Evolutionary conservation across 2,797 vertebrate genomes (phyloP).

Genomic region (Crax fasciolata): DNA sequence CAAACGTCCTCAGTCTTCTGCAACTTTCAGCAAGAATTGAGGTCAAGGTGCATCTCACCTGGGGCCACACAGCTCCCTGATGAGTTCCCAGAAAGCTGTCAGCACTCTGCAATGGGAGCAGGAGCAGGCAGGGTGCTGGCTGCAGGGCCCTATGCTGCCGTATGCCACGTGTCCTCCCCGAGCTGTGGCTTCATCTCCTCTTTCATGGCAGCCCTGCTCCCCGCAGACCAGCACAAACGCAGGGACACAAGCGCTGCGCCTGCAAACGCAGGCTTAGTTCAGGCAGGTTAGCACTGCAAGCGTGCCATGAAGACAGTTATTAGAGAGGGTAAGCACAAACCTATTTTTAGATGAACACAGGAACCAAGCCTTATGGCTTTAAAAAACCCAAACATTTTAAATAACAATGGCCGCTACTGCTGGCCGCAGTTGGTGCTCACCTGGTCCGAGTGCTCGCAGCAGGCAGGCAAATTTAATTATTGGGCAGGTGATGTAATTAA

Average conservation of each 20-base stretch:
- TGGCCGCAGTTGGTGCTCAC: background rate
- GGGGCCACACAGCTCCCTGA: background rate
- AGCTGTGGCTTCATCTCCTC: background rate
- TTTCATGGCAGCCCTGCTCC: background rate
- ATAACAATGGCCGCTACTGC: background rate
- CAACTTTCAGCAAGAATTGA: background rate
- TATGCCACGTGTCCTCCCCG: accelerated
- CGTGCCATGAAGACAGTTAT: accelerated
- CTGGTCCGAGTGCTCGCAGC: background rate
- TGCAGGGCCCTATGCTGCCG: conserved; percentile 21
- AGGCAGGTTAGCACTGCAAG: background rate
- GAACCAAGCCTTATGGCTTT: background rate
- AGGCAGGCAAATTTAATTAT: conserved; percentile 32
- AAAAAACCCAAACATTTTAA: accelerated
- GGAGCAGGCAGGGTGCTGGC: background rate
- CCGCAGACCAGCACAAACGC: accelerated
- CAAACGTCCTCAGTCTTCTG: background rate
- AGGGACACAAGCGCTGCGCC: too few species aligned
- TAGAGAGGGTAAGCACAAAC: background rate
- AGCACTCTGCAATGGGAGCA: background rate
- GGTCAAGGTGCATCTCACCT: accelerated
- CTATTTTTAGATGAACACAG: background rate
- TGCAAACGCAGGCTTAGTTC: background rate
- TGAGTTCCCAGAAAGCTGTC: background rate
- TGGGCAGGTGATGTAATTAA: background rate